Percentiles rank a stretch among this genome's conserved stretches.
These are phyloP conservation scores for Subanguina moxae DNA, from an alignment of 1,140 invertebrate genomes.

Conservation along the genomic window DNA sequence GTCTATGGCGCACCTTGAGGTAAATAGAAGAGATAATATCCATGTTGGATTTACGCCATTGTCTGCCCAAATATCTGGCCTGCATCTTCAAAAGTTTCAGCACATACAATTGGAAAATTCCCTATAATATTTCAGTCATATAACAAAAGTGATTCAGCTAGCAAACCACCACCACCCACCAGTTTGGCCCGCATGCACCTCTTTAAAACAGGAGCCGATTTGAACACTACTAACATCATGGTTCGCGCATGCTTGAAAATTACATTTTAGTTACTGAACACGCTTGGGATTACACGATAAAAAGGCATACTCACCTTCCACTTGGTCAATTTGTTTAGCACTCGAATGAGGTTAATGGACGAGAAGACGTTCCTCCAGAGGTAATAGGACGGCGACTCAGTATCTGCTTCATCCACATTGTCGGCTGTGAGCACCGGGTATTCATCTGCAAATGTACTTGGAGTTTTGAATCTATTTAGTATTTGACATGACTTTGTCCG, in stretches of 20 bases:
- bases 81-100: conserved; percentile 98
- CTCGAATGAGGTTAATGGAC: conserved; percentile 90
- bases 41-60: conserved; percentile 99
- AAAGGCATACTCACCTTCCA: conserved; percentile 20
- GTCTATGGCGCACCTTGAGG: conserved; percentile 76
- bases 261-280: conserved; percentile 59
- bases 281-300: neutral
- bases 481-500: too few relatives aligned
- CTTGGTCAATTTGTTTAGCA: conserved; percentile 97
- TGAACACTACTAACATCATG: conserved; percentile 99
- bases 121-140: conserved; percentile 65
- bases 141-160: conserved; percentile 5
- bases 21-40: conserved; percentile 99
- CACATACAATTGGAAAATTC: conserved; percentile 96
- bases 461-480: too few relatives aligned
- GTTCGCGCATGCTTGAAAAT: conserved; percentile 77
- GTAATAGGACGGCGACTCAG: conserved; percentile 62
- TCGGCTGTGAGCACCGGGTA: conserved; percentile 88
- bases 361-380: conserved; percentile 98
- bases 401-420: conserved; percentile 66
- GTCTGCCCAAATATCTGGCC: conserved; percentile 94
- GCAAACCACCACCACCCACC: conserved; percentile 22
- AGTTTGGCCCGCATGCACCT: conserved; percentile 76
- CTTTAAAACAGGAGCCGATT: conserved; percentile 96
- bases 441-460: conserved; percentile 74